Percentiles rank a stretch among this genome's conserved stretches.
These are phyloP conservation scores for Pemphigus obesinymphae DNA, from an alignment of 1,140 invertebrate species.

Conservation along the genomic window DNA sequence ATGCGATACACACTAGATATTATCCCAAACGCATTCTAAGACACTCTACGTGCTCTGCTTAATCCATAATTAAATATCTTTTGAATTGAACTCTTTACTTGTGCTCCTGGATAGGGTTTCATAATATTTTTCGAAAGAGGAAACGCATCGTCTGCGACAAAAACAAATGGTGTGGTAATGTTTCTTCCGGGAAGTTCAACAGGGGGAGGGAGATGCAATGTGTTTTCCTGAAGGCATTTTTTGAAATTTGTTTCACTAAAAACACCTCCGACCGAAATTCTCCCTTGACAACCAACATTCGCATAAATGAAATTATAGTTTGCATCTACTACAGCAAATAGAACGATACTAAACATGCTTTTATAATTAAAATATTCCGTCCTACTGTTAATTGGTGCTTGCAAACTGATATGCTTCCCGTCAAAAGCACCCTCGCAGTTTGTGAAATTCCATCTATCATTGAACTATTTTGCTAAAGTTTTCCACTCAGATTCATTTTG, in stretches of 20 bases:
- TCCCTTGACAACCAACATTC: slow-evolving; percentile 52
- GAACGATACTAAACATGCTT: slow-evolving; percentile 51
- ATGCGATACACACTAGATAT: slow-evolving; percentile 52
- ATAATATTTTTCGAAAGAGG: slow-evolving; percentile 51
- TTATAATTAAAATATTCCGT: slow-evolving; percentile 55
- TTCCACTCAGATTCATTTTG: neutral
- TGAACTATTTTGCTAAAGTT: neutral
- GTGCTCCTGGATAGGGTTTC: slow-evolving; percentile 53
- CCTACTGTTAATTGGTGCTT: slow-evolving; percentile 48
- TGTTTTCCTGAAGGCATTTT: slow-evolving; percentile 44
- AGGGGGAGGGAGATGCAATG: slow-evolving; percentile 29
- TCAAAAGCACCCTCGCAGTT: neutral
- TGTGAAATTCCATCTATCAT: neutral
- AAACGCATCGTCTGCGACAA: slow-evolving; percentile 55
- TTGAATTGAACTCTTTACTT: slow-evolving; percentile 51
- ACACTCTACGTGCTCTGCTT: slow-evolving; percentile 50
- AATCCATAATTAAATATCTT: slow-evolving; percentile 52
- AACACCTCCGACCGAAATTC: slow-evolving; percentile 51
- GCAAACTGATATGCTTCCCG: slow-evolving; percentile 51
- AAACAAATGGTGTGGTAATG: slow-evolving; percentile 39
- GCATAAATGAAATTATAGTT: slow-evolving; percentile 49
- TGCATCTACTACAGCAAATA: slow-evolving; percentile 50
- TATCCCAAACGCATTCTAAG: slow-evolving; percentile 57
- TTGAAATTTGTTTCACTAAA: slow-evolving; percentile 48
- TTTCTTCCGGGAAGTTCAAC: neutral